These are phyloP conservation scores for Zoroaster sp. DNA, from an alignment of 53 echinoderm and acorn worm species.

Conservation along the genomic window DNA sequence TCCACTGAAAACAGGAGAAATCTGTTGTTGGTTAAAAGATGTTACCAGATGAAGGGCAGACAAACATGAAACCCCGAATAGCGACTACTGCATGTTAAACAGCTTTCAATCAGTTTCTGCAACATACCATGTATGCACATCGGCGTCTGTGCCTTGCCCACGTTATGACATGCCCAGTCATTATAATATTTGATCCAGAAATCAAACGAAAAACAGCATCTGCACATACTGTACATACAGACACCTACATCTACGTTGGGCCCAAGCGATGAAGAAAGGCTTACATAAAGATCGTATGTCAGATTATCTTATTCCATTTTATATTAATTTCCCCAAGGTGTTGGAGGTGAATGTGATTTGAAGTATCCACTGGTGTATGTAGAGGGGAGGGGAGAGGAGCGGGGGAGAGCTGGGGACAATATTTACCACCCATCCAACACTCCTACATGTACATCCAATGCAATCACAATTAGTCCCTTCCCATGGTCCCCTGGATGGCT, in stretches of 20 bases:
- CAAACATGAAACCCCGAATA: too few relatives aligned
- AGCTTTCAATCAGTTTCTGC: too few relatives aligned
- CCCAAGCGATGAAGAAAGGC: not conserved
- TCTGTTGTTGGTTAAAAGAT: too few relatives aligned
- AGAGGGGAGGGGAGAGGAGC: too few relatives aligned
- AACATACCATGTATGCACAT: not conserved
- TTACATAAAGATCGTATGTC: not conserved
- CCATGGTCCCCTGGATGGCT: not conserved
- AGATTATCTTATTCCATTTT: not conserved
- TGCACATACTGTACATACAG: not conserved
- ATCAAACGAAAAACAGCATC: not conserved
- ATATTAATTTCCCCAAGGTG: conserved; percentile 25
- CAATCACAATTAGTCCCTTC: not conserved
- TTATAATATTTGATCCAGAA: conserved; percentile 50
- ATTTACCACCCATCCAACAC: too few relatives aligned
- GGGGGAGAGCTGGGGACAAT: too few relatives aligned
- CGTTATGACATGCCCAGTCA: not conserved
- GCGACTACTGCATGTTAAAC: too few relatives aligned
- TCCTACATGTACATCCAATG: too few relatives aligned
- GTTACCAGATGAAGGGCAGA: too few relatives aligned
- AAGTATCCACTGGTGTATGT: too few relatives aligned
- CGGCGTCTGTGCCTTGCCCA: not conserved
- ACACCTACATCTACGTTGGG: not conserved
- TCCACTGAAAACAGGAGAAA: too few relatives aligned
- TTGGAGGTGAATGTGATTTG: too few relatives aligned